Conservation (phyloP, 2,888 invertebrate genomes). For the Pimpla rufipes region DNA sequence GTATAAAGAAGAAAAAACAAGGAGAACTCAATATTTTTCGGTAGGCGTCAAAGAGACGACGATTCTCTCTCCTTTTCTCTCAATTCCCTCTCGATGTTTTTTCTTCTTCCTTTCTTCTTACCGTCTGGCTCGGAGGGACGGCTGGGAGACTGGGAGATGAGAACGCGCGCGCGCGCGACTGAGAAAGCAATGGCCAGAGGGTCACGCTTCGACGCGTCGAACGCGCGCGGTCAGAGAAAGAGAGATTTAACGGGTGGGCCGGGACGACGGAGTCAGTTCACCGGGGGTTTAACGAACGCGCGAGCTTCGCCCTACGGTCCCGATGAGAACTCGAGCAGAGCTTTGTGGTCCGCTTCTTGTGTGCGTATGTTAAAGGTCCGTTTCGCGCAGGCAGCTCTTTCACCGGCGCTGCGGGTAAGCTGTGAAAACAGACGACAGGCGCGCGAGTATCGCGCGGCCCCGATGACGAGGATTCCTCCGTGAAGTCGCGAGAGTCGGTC, state of each 20-base stretch:
- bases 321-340: slow-evolving; percentile 60
- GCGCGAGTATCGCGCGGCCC: slow-evolving; percentile 45
- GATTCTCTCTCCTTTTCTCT: slow-evolving; percentile 46
- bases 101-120: slow-evolving; percentile 53
- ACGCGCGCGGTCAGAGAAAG: slow-evolving; percentile 60
- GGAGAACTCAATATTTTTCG: slow-evolving; percentile 53
- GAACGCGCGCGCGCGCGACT: slow-evolving; percentile 10
- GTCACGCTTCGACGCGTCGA: slow-evolving; percentile 68
- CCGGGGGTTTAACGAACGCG: slow-evolving; percentile 55
- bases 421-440: slow-evolving; percentile 69
- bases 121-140: slow-evolving; percentile 52
- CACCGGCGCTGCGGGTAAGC: slow-evolving; percentile 60
- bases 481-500: slow-evolving; percentile 9
- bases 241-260: slow-evolving; percentile 73
- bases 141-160: slow-evolving; percentile 26
- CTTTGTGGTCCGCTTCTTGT: slow-evolving; percentile 6
- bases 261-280: slow-evolving; percentile 72
- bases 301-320: slow-evolving; percentile 22
- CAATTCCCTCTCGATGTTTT: slow-evolving; percentile 45
- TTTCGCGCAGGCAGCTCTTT: slow-evolving; percentile 31
- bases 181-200: slow-evolving; percentile 56
- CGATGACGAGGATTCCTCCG: slow-evolving; percentile 50
- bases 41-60: slow-evolving; percentile 57
- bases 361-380: background rate
- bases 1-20: background rate